Base-by-base conservation (phyloP, 2,888 invertebrate species). In the Eurytoma adleriae region DNA sequence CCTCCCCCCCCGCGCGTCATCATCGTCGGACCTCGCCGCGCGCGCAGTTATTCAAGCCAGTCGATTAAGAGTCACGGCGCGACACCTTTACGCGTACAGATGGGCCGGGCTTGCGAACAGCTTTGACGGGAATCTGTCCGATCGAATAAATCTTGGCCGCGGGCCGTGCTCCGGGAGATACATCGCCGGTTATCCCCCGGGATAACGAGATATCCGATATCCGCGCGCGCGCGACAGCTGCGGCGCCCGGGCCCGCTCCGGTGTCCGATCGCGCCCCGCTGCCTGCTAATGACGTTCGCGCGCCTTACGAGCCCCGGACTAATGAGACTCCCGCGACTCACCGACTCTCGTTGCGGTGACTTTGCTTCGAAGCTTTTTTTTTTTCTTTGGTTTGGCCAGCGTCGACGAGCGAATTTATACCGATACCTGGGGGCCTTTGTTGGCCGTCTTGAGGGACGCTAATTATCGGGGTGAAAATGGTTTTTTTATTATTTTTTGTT, bases 141-240 rank as follows among this genome's bases (percentile, higher is more conserved):
- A 74, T 72, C 66, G 74, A 24, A 20, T 57, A 57, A 74, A 74
- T 66, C 74, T 67, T 13, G n/a, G 27, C 27, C 13, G 30, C 13
- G 14, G 40, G 40, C 40, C 40, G 40, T 40, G 61, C 71, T n/a
- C 24, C 30, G 52, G 50, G 50, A 20, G 76, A 76, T 52, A 61
- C 59, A 69, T 52, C 54, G 76, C 50, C 12, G 59, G 66, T 24
- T 57, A 67, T 57, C 40, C 52, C 61, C 16, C 14, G 69, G 62
- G 76, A 76, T 76, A 76, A 76, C 76, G 61, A 76, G 76, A 68
- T 76, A 68, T 52, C 76, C 76, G 69, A 69, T 76, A 76, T 69
- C 54, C 61, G 68, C 14, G 20, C 48, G 16, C 27, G 61, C 52
- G 16, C 40, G 62, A 24, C 20, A 20, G 24, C 61, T 4, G 12